phyloP scores from a whole-genome alignment of 2,113 vertebrate genomes.

The Cheirogaleus medius region DNA sequence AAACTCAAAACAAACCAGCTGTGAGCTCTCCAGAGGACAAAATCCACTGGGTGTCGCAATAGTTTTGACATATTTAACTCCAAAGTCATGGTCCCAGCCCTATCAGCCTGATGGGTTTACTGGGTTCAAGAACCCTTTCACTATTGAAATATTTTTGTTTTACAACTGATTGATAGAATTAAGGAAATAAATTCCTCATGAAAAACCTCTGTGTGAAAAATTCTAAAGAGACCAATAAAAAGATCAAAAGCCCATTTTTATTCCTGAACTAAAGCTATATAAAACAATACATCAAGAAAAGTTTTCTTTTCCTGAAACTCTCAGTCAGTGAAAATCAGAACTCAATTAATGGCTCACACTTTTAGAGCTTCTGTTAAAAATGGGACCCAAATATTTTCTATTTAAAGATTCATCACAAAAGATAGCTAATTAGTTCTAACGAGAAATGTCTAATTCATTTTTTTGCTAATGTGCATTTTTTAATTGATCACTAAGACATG shows the following conservation, averaged over 20 bases:
- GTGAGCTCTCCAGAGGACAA: constrained; percentile 70
- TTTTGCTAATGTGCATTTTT: constrained; percentile 32
- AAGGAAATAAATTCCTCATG: constrained; percentile 68
- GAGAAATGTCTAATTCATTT: background rate
- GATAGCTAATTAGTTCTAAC: background rate
- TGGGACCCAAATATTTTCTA: constrained; percentile 54
- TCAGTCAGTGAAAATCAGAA: constrained; percentile 26
- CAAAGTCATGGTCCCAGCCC: constrained; percentile 11
- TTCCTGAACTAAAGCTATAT: constrained; percentile 40
- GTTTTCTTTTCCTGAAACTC: constrained; percentile 32
- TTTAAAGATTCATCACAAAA: constrained; percentile 32
- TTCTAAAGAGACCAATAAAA: constrained; percentile 61
- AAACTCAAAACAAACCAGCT: constrained; percentile 80
- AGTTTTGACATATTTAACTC: constrained; percentile 69
- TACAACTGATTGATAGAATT: constrained; percentile 73
- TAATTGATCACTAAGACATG: background rate
- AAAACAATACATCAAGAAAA: constrained; percentile 50
- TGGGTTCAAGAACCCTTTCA: constrained; percentile 72
- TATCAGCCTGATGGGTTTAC: constrained; percentile 68
- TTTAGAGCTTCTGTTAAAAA: constrained; percentile 56
- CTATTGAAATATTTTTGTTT: constrained; percentile 77
- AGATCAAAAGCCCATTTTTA: constrained; percentile 49
- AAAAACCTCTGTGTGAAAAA: constrained; percentile 58
- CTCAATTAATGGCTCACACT: constrained; percentile 37
- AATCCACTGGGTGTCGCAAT: constrained; percentile 63